phyloP scores from a whole-genome alignment of 2,113 vertebrate genomes.

The Pachypanchax playfairii region DNA sequence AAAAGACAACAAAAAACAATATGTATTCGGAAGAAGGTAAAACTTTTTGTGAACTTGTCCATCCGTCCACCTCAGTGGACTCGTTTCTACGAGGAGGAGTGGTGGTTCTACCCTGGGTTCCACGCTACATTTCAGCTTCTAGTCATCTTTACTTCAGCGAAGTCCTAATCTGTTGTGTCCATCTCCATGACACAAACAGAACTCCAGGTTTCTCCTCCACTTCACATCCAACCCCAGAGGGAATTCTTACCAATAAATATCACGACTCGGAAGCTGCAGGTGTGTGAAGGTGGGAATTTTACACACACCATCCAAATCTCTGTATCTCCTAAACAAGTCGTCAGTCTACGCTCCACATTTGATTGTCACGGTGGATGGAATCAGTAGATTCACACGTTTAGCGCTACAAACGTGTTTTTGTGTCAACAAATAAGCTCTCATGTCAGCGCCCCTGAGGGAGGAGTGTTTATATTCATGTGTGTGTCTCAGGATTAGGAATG shows the following conservation, averaged over 20 bases:
- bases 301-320: conserved; percentile 3
- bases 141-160: no score
- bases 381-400: conserved; percentile 20
- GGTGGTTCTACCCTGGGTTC: no score
- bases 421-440: conserved; percentile 39
- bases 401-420: conserved; percentile 19
- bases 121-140: no score
- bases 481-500: conserved; percentile 28
- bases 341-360: not conserved
- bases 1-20: no score
- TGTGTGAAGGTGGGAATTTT: not conserved
- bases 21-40: no score
- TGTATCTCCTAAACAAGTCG: conserved; percentile 8
- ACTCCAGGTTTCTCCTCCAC: no score
- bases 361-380: conserved; percentile 2
- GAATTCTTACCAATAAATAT: not conserved
- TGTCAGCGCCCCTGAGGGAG: conserved; percentile 31
- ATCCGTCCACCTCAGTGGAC: no score
- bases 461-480: conserved; percentile 34
- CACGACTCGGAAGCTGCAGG: not conserved
- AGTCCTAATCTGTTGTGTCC: no score
- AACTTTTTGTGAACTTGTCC: no score
- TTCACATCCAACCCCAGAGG: not conserved
- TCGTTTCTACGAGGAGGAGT: no score
- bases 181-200: no score